These are phyloP conservation scores for Cebus imitator DNA, from an alignment of 2,113 vertebrate species.

Conservation along the genomic window DNA sequence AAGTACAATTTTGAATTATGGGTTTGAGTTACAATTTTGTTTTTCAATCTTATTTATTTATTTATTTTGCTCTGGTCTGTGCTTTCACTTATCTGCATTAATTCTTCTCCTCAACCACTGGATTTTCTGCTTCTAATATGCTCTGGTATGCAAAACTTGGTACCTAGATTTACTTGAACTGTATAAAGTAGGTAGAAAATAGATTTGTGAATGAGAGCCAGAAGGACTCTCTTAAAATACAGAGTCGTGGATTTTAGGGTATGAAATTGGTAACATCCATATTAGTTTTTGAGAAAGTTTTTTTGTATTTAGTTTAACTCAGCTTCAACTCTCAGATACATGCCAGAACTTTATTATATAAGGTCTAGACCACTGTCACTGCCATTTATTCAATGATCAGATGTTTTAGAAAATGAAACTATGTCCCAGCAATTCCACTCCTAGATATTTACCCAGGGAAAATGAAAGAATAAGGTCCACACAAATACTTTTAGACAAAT, in stretches of 20 bases:
- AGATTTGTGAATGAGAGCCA: constrained; percentile 22
- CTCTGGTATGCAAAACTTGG: not conserved
- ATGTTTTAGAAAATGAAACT: not conserved
- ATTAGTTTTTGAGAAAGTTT: constrained; percentile 5
- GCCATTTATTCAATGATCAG: not conserved
- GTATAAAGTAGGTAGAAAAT: not conserved
- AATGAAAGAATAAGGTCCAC: not conserved
- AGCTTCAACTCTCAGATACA: not conserved
- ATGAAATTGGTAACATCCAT: constrained; percentile 46
- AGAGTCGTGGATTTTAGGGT: constrained; percentile 1
- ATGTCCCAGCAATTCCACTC: not conserved
- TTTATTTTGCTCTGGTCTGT: not conserved
- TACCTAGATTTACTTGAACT: not conserved
- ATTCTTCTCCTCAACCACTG: not conserved
- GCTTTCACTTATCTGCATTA: not conserved
- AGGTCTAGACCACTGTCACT: not conserved
- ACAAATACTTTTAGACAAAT: not conserved
- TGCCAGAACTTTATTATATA: not conserved
- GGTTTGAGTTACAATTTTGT: not conserved
- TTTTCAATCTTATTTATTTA: not conserved
- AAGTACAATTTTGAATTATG: not conserved
- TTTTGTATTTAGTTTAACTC: constrained; percentile 13
- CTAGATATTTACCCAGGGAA: not conserved
- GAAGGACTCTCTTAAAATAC: not conserved
- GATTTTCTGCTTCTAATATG: not conserved